Percentiles rank a stretch among this genome's conserved stretches.
phyloP scores from a whole-genome alignment of 64 coral and sea anemone species.

The Anthopleura sola region DNA sequence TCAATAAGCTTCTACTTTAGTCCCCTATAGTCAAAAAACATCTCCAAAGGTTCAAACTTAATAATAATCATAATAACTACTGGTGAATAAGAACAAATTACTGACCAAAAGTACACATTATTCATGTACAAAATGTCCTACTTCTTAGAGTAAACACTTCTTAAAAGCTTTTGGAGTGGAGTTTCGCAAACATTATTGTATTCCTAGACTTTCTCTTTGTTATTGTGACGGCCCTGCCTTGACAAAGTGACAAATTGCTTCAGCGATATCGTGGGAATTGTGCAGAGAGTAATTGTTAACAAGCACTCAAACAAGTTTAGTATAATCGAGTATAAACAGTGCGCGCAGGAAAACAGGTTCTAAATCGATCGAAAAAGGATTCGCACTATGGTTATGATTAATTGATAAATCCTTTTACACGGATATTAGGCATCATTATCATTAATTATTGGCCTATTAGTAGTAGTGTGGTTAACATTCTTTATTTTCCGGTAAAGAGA shows the following conservation, averaged over 20 bases:
- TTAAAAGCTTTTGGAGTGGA: background rate
- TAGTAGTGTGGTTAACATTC: background rate
- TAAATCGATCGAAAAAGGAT: background rate
- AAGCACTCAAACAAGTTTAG: background rate
- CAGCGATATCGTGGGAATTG: background rate
- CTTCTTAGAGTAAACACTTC: background rate
- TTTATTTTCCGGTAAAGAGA: background rate
- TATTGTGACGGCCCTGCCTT: background rate
- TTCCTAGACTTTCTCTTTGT: background rate
- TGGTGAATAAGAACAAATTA: too few relatives aligned
- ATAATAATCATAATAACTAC: background rate
- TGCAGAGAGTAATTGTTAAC: background rate
- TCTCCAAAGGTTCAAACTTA: too few relatives aligned
- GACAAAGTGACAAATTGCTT: background rate
- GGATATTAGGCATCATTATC: background rate
- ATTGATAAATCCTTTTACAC: background rate
- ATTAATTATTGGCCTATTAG: background rate
- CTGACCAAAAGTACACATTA: too few relatives aligned
- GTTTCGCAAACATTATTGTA: background rate
- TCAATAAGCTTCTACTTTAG: background rate
- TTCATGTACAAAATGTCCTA: background rate
- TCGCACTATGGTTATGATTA: background rate
- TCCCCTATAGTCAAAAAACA: background rate
- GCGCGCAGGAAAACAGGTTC: background rate
- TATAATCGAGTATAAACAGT: background rate